phyloP scores from a whole-genome alignment of 2,113 vertebrate species.

The Petrocephalus microphthalmus region DNA sequence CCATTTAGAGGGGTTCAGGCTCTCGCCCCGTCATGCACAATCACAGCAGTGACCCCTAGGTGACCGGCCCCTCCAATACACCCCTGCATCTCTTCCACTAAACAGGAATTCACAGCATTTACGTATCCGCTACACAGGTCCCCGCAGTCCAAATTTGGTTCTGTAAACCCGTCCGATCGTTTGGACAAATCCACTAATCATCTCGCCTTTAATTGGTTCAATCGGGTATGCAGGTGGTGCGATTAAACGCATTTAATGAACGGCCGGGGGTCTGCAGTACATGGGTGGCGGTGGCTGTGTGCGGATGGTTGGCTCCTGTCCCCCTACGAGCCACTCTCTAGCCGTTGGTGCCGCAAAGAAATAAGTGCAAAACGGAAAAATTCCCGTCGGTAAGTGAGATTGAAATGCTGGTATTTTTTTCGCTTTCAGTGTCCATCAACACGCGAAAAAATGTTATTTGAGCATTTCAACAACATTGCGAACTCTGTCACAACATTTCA shows the following conservation, averaged over 20 bases:
- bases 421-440: background rate
- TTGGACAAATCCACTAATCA: background rate
- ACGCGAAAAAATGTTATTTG: background rate
- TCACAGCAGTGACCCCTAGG: background rate
- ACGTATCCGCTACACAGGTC: background rate
- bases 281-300: background rate
- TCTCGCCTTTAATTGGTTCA: background rate
- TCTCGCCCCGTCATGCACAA: background rate
- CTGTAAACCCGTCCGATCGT: background rate
- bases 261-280: background rate
- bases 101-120: background rate
- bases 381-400: background rate
- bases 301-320: background rate
- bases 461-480: conserved; percentile 3
- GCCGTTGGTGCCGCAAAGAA: background rate
- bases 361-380: background rate
- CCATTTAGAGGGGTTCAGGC: background rate
- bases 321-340: background rate
- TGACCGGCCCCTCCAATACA: background rate
- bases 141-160: background rate
- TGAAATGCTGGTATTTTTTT: background rate
- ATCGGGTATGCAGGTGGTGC: background rate
- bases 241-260: background rate
- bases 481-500: background rate
- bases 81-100: background rate